Conservation (phyloP, 2,888 invertebrate species). For the Conistra vaccinii region DNA sequence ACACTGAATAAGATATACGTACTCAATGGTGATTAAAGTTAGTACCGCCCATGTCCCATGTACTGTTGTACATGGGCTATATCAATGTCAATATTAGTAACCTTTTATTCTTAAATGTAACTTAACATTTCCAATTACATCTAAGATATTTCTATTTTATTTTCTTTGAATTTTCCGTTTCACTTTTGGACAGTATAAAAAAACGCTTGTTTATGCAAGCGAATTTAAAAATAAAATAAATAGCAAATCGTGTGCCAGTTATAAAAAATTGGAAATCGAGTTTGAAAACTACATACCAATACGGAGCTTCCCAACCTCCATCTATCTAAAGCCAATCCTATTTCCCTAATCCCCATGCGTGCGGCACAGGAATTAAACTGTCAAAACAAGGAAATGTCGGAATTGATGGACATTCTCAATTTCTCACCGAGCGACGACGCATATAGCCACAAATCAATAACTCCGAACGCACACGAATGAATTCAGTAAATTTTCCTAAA, state of each 20-base stretch:
- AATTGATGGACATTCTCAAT: conserved; percentile 60
- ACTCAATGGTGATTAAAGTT: not conserved
- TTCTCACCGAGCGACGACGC: conserved; percentile 44
- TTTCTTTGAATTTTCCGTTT: not conserved
- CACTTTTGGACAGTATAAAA: not conserved
- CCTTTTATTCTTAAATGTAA: not conserved
- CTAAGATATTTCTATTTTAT: not conserved
- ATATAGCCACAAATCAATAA: conserved; percentile 52
- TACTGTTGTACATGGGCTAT: not conserved
- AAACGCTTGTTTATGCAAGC: not conserved
- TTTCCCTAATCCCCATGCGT: conserved; percentile 10
- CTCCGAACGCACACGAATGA: conserved; percentile 34
- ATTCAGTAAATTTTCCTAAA: conserved; percentile 56
- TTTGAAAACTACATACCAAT: conserved; percentile 5
- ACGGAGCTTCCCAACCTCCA: not conserved
- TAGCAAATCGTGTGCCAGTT: not conserved
- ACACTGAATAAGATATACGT: not conserved
- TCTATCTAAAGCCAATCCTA: conserved; percentile 7
- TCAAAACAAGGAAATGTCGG: conserved; percentile 74
- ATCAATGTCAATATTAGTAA: not conserved
- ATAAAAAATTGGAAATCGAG: not conserved
- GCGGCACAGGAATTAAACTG: conserved; percentile 67
- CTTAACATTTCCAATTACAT: not conserved
- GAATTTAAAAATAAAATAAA: not conserved
- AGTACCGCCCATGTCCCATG: not conserved